Evolutionary conservation across 2,888 invertebrate genomes (phyloP).

Genomic region (Lepeophtheirus nordmannii): DNA sequence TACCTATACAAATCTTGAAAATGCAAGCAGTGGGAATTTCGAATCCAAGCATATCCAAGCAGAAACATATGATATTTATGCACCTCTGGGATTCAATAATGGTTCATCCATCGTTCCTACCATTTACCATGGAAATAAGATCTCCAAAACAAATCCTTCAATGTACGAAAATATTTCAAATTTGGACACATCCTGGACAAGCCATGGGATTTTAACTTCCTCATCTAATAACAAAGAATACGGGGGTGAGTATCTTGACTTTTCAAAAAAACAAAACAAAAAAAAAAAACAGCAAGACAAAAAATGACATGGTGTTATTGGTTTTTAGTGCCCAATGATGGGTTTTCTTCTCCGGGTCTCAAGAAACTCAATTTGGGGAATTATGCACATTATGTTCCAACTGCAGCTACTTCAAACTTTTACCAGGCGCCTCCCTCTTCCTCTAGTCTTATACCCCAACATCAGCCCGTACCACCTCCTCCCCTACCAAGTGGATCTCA

Average conservation of each 20-base stretch:
- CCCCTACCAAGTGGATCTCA: background rate
- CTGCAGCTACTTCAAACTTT: slow-evolving; percentile 4
- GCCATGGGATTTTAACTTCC: background rate
- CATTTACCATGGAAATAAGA: background rate
- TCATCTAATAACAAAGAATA: background rate
- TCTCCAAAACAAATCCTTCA: background rate
- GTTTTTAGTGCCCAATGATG: background rate
- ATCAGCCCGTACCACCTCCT: background rate
- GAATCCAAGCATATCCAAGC: background rate
- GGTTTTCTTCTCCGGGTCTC: background rate
- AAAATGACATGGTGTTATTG: too few species aligned
- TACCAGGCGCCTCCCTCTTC: background rate
- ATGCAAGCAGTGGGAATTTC: background rate
- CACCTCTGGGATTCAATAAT: background rate
- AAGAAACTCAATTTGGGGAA: slow-evolving; percentile 10
- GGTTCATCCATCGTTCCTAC: background rate
- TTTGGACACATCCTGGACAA: background rate
- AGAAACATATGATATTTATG: background rate
- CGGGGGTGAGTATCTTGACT: background rate
- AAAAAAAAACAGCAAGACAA: too few species aligned
- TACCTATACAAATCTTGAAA: background rate
- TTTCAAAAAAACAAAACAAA: too few species aligned
- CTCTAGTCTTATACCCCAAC: background rate
- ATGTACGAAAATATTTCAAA: background rate
- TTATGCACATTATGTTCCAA: slow-evolving; percentile 17